phyloP scores from a whole-genome alignment of 2,113 vertebrate genomes.

The Dipodomys stephensi region DNA sequence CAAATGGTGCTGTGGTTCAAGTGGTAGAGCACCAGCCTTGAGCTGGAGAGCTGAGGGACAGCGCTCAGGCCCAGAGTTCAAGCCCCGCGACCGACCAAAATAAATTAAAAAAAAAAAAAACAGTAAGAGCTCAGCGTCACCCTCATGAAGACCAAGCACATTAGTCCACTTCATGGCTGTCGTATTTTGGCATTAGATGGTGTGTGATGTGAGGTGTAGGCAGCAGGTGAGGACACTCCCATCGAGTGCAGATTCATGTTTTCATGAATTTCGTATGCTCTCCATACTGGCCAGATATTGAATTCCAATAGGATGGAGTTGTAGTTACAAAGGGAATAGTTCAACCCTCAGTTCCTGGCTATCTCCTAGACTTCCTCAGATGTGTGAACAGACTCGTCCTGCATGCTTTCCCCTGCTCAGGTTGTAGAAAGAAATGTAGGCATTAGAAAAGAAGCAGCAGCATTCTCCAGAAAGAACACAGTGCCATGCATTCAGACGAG shows the following conservation, averaged over 20 bases:
- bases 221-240: background rate
- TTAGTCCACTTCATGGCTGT: background rate
- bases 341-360: background rate
- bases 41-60: too few relatives aligned
- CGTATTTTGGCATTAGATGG: background rate
- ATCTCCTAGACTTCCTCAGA: background rate
- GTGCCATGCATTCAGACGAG: background rate
- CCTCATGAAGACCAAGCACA: background rate
- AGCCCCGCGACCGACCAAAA: too few relatives aligned
- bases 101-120: too few relatives aligned
- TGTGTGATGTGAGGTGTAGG: background rate
- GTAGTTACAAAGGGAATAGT: background rate
- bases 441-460: background rate
- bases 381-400: background rate
- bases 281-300: background rate
- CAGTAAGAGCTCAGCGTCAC: background rate
- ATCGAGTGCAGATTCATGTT: background rate
- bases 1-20: too few relatives aligned
- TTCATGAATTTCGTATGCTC: background rate
- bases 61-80: too few relatives aligned
- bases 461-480: fast-evolving
- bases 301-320: background rate
- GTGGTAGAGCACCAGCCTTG: too few relatives aligned
- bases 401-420: background rate
- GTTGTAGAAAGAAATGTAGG: background rate